These are phyloP conservation scores for Oreotrochilus melanogaster DNA, from an alignment of 2,113 vertebrate genomes.

Conservation along the genomic window DNA sequence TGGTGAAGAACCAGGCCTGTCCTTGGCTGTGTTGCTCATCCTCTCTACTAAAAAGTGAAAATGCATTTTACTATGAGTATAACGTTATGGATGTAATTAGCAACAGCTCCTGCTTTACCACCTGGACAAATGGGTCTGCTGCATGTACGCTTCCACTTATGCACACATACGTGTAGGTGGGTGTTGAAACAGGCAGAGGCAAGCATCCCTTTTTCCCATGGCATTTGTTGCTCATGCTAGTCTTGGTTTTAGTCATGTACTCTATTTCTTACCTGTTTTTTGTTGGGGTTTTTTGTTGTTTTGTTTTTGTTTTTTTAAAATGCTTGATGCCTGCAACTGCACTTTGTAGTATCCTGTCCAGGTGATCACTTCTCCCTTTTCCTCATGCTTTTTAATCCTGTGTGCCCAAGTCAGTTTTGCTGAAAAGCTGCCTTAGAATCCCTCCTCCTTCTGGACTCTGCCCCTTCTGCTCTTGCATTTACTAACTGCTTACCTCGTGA, in stretches of 20 bases:
- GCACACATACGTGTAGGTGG: not conserved
- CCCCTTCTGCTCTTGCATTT: not conserved
- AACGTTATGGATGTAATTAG: not conserved
- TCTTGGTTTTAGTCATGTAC: not conserved
- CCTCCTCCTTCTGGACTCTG: not conserved
- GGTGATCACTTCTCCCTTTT: not conserved
- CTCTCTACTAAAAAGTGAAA: not conserved
- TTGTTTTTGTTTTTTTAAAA: not conserved
- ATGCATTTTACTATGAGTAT: not conserved
- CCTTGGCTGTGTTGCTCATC: not conserved
- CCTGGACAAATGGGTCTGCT: not conserved
- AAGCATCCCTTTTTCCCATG: not conserved
- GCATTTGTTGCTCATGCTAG: slow-evolving; percentile 18
- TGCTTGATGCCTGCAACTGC: slow-evolving; percentile 50
- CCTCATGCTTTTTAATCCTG: not conserved
- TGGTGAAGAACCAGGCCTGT: not conserved
- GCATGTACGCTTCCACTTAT: not conserved
- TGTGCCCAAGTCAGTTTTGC: not conserved
- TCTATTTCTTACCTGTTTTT: not conserved
- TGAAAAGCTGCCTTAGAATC: not conserved
- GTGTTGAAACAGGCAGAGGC: not conserved
- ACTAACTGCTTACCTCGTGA: not conserved
- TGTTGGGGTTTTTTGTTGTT: too few relatives aligned
- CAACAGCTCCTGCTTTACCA: not conserved
- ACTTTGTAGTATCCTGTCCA: not conserved